Percentiles rank a stretch among this genome's conserved stretches.
phyloP scores from a whole-genome alignment of 2,797 vertebrate species.

The Saxicola maurus region DNA sequence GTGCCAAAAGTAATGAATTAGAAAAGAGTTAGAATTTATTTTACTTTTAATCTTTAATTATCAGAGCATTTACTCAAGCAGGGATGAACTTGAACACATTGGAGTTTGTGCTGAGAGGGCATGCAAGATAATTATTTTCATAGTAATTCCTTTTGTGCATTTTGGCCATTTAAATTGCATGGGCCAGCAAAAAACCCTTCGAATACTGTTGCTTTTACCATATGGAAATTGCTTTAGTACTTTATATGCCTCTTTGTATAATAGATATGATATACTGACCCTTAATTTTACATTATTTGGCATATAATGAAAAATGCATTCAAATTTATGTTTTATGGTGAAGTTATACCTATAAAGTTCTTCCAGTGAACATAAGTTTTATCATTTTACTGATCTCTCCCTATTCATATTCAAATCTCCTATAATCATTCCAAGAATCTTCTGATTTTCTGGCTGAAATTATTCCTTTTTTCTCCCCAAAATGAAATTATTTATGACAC shows the following conservation, averaged over 20 bases:
- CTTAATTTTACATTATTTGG: not conserved
- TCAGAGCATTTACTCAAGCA: not conserved
- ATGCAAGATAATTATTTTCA: not conserved
- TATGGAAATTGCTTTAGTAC: not conserved
- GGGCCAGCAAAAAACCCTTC: not conserved
- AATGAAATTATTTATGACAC: not conserved
- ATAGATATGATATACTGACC: not conserved
- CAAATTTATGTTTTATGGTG: not conserved
- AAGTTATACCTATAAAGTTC: not conserved
- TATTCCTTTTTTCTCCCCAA: accelerated
- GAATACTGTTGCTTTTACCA: not conserved
- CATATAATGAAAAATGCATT: not conserved
- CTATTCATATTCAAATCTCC: not conserved
- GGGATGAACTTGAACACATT: not conserved
- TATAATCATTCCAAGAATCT: not conserved
- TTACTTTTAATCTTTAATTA: not conserved
- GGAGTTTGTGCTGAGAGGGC: not conserved
- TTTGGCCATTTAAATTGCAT: not conserved
- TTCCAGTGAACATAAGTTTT: not conserved
- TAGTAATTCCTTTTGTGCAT: not conserved
- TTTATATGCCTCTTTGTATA: not conserved
- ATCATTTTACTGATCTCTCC: not conserved
- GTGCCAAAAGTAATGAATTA: not conserved
- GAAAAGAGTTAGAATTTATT: not conserved
- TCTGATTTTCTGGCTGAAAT: not conserved